phyloP scores from a whole-genome alignment of 2,113 vertebrate genomes.

The Neogale vison region DNA sequence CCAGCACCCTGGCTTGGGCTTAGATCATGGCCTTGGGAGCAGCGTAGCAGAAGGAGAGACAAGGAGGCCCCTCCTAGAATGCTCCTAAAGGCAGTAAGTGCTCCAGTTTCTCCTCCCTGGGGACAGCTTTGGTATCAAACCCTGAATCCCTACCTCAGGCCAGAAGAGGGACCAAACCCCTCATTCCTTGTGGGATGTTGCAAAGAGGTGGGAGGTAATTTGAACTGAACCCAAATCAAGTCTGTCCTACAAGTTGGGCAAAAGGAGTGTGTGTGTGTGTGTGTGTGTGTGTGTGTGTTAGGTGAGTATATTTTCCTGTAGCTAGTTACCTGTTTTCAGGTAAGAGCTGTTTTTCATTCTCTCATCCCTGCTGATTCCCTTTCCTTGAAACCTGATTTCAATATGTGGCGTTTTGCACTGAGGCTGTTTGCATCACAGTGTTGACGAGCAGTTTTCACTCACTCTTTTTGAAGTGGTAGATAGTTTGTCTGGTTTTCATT shows the following conservation, averaged over 20 bases:
- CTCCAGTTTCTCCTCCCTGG: conserved; percentile 13
- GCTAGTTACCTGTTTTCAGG: conserved; percentile 19
- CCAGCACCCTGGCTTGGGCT: conserved; percentile 56
- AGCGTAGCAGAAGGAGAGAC: conserved; percentile 33
- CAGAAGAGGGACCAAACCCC: background rate
- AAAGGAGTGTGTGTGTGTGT: background rate
- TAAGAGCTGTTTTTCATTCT: conserved; percentile 50
- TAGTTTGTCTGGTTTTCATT: conserved; percentile 79
- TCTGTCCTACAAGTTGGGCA: background rate
- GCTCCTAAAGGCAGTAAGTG: conserved; percentile 1
- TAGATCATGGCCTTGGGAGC: background rate
- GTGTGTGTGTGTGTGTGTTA: background rate
- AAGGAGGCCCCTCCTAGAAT: background rate
- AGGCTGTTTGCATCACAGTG: conserved; percentile 55
- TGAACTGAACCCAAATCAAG: background rate
- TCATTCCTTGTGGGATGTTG: background rate
- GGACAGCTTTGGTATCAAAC: background rate
- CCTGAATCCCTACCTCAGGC: conserved; percentile 40
- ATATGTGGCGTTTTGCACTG: conserved; percentile 34
- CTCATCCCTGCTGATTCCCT: conserved; percentile 35
- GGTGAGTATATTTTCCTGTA: conserved; percentile 4
- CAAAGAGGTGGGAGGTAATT: background rate
- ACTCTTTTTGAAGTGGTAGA: conserved; percentile 75
- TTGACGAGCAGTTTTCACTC: conserved; percentile 49
- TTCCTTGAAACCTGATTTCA: conserved; percentile 52